These are phyloP conservation scores for Noctua janthina DNA, from an alignment of 2,888 invertebrate species.

Conservation along the genomic window DNA sequence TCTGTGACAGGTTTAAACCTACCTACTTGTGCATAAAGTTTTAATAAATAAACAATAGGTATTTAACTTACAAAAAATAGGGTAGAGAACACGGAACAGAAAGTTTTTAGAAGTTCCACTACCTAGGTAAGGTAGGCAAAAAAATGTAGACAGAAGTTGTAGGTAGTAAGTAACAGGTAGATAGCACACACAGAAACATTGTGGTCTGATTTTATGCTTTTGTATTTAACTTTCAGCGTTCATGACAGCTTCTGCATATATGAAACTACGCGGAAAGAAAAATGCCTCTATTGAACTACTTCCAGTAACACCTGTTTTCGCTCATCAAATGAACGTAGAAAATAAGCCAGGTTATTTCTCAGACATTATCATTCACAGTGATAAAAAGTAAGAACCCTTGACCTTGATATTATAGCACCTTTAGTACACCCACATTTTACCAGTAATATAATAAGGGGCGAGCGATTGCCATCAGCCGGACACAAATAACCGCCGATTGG, in stretches of 20 bases:
- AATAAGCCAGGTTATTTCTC: conserved; percentile 91
- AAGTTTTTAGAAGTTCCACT: no score
- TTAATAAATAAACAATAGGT: neutral
- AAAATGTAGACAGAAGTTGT: neutral
- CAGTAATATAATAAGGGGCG: neutral
- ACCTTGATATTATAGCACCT: neutral
- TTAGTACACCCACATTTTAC: neutral
- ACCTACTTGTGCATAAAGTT: no score
- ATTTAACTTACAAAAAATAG: neutral
- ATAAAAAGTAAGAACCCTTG: conserved; percentile 85
- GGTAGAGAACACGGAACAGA: neutral
- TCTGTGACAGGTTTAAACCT: no score
- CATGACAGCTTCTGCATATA: conserved; percentile 90
- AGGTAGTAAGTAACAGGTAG: neutral
- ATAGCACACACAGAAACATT: neutral
- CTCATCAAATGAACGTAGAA: conserved; percentile 89
- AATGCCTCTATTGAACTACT: conserved; percentile 87
- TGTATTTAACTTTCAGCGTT: conserved; percentile 85
- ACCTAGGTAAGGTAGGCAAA: no score
- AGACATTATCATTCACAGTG: conserved; percentile 91
- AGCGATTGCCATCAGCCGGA: neutral
- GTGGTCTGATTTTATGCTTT: neutral
- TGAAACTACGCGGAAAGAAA: conserved; percentile 83
- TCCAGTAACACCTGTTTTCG: conserved; percentile 90
- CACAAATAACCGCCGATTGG: neutral